Evolutionary conservation across 1,140 invertebrate species (phyloP), one percentile per base, ranked within the genome.

Genomic region (Cataglyphis hispanica): DNA sequence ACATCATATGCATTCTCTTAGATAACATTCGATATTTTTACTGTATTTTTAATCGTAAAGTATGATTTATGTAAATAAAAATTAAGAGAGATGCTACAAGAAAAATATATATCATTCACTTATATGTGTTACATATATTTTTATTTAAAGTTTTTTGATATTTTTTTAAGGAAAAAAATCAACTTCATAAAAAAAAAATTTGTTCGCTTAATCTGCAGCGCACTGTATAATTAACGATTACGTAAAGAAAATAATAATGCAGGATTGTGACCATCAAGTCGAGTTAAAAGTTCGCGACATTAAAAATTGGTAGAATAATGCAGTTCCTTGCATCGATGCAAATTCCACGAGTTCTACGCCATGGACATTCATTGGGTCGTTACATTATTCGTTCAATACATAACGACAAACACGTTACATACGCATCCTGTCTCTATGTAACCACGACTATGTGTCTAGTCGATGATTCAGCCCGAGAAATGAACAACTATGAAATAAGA

Each of bases 341-440:
- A 53, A 25, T 40, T 46, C 27, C 46, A 27, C 46, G 13, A 27
- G 34, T 37, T 53, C 60, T 25, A 74, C 53, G 25, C 43, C 53
- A 64, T 16, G 1, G 27, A 43, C 61, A 64, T 81, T 69, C 67
- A 88, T 70, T 76, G 27, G 58, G 31, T 22, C 11, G 60, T 87
- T 85, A 74, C 75, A 53, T 64, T 31, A 5, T 74, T 76, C 74
- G 31, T 75, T 50, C 56, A 76, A 70, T 85, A 78, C 16, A 1
- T 37, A 8, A 64, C 2, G 56, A 19, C 19, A 43, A 22, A 13
- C 22, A 72, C 13, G 31, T 66, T 53, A 58, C 13, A 58, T 53
- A 58, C 22, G 43, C 75, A 72, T 56, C 81, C 70, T 88, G 61
- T 63, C 77, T 76, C 56, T 85, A 88, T 88, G 61, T 87, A 89